A percentile compares a stretch with the other conserved stretches of the same genome.
These are phyloP conservation scores for Anolis sagrei DNA, from an alignment of 2,113 vertebrate species.

Conservation along the genomic window DNA sequence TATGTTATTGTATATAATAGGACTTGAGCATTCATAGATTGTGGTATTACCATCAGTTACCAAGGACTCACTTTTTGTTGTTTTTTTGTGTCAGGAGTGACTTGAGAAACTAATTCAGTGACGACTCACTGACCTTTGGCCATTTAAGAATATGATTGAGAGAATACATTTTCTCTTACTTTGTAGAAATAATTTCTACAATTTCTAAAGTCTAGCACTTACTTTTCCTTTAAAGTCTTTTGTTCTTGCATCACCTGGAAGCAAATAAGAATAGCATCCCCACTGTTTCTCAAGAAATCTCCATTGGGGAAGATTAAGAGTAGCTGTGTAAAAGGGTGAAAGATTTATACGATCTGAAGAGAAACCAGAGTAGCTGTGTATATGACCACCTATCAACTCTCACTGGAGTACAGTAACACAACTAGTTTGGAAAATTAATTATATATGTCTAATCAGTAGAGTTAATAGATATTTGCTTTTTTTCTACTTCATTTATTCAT, in stretches of 20 bases:
- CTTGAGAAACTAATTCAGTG: no score
- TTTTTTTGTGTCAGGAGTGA: no score
- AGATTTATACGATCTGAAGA: no score
- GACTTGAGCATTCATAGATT: no score
- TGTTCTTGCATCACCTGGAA: background rate
- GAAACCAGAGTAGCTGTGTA: background rate
- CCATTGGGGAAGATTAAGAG: background rate
- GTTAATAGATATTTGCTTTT: background rate
- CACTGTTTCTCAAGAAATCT: background rate
- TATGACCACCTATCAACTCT: background rate
- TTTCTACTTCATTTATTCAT: background rate
- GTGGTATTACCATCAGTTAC: no score
- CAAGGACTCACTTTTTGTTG: no score
- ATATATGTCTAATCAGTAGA: background rate
- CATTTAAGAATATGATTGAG: background rate
- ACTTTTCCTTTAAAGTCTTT: background rate
- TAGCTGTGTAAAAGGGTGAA: no score
- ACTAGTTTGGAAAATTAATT: background rate
- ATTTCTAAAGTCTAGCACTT: background rate
- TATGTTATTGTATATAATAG: no score
- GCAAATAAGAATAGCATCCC: background rate
- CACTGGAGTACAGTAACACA: background rate
- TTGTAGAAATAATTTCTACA: background rate
- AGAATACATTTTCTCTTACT: background rate
- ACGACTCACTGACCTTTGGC: no score